phyloP scores from a whole-genome alignment of 2,113 vertebrate species.

The Zapus hudsonius region DNA sequence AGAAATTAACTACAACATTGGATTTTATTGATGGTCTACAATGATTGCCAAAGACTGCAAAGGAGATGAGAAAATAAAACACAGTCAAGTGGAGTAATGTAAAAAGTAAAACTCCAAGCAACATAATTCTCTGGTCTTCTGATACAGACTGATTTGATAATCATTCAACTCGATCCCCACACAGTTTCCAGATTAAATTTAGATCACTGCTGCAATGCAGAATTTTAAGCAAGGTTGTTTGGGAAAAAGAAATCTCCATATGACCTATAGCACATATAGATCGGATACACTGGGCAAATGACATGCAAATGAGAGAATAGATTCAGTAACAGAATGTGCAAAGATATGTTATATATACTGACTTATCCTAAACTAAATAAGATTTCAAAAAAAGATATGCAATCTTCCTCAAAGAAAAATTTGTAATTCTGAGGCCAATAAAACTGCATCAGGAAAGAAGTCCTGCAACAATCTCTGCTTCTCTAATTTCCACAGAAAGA shows the following conservation, averaged over 20 bases:
- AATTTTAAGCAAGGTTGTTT: neutral
- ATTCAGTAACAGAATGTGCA: neutral
- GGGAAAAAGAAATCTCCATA: neutral
- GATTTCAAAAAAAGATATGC: neutral
- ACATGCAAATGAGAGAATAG: neutral
- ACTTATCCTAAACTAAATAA: slow-evolving; percentile 30
- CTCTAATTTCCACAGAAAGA: neutral
- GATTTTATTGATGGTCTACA: neutral
- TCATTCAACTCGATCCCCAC: neutral
- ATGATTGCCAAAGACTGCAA: neutral
- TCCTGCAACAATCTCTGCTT: neutral
- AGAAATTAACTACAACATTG: no score
- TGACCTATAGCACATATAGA: neutral
- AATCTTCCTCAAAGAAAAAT: neutral
- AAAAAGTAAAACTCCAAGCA: neutral
- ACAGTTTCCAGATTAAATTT: neutral
- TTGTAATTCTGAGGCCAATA: neutral
- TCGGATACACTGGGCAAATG: neutral
- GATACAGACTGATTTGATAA: neutral
- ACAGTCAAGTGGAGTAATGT: neutral
- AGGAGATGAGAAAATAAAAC: neutral
- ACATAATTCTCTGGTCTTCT: neutral
- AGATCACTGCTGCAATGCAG: neutral
- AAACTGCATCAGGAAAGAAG: neutral
- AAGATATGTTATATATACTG: neutral